These are phyloP conservation scores for Macrosiphum euphorbiae DNA, from an alignment of 2,888 invertebrate genomes.

Conservation along the genomic window DNA sequence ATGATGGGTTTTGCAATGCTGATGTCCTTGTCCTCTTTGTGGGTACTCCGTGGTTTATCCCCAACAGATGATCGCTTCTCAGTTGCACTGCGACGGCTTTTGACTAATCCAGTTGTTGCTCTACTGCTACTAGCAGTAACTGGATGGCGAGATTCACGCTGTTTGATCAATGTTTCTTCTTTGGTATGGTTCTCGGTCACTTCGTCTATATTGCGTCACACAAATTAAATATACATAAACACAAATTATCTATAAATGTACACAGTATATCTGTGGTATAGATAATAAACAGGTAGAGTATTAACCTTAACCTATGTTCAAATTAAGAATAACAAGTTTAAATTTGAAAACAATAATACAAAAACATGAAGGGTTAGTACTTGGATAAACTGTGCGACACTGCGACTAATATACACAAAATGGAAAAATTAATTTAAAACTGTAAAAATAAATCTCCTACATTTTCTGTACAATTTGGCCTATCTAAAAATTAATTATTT, in stretches of 20 bases:
- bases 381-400: background rate
- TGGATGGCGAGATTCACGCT: constrained; percentile 58
- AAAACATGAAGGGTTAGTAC: background rate
- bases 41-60: constrained; percentile 61
- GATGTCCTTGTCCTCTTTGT: constrained; percentile 61
- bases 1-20: constrained; percentile 54
- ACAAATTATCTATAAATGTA: constrained; percentile 11
- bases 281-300: background rate
- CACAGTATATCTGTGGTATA: background rate
- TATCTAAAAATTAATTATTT: background rate
- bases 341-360: constrained; percentile 31
- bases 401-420: constrained; percentile 1
- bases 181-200: constrained; percentile 57
- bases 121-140: constrained; percentile 51
- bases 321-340: constrained; percentile 34
- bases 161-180: constrained; percentile 55
- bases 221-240: constrained; percentile 64
- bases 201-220: constrained; percentile 63
- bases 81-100: constrained; percentile 56
- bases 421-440: background rate
- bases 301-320: constrained; percentile 30
- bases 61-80: constrained; percentile 59
- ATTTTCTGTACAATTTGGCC: background rate
- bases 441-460: background rate
- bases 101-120: constrained; percentile 54